Conservation (phyloP, 2,113 vertebrate species). For the Epinephelus fuscoguttatus region DNA sequence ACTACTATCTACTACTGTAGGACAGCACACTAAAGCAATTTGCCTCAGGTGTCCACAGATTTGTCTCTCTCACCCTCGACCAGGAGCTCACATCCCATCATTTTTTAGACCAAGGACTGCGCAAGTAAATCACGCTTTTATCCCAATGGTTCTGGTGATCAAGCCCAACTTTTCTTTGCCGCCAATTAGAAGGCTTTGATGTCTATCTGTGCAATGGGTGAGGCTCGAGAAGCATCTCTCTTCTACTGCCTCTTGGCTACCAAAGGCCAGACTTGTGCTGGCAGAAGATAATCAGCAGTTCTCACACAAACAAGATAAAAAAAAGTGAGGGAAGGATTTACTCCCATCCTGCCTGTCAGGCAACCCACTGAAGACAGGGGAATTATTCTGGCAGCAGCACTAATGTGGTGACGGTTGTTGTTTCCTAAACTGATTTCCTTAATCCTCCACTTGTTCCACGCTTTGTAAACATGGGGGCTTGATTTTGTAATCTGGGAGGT, state of each 20-base stretch:
- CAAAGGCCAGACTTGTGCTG: slow-evolving; percentile 62
- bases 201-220: slow-evolving; percentile 59
- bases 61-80: slow-evolving; percentile 50
- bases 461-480: slow-evolving; percentile 76
- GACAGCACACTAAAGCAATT: slow-evolving; percentile 50
- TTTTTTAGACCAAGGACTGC: slow-evolving; percentile 49
- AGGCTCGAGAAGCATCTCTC: slow-evolving; percentile 47
- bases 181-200: slow-evolving; percentile 78
- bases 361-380: slow-evolving; percentile 60
- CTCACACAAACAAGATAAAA: slow-evolving; percentile 68
- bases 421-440: slow-evolving; percentile 84
- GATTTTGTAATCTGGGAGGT: slow-evolving; percentile 78
- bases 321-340: slow-evolving; percentile 57
- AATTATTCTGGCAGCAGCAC: slow-evolving; percentile 79
- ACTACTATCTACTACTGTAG: background rate
- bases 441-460: slow-evolving; percentile 80
- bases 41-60: slow-evolving; percentile 47
- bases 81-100: slow-evolving; percentile 30
- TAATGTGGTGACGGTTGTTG: slow-evolving; percentile 81
- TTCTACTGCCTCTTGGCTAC: slow-evolving; percentile 64
- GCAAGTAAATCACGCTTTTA: slow-evolving; percentile 38
- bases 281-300: slow-evolving; percentile 73
- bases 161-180: slow-evolving; percentile 51
- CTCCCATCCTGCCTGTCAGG: slow-evolving; percentile 72
- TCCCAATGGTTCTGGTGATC: slow-evolving; percentile 56